phyloP scores from a whole-genome alignment of 2,888 invertebrate genomes.

The Crematogaster levior region DNA sequence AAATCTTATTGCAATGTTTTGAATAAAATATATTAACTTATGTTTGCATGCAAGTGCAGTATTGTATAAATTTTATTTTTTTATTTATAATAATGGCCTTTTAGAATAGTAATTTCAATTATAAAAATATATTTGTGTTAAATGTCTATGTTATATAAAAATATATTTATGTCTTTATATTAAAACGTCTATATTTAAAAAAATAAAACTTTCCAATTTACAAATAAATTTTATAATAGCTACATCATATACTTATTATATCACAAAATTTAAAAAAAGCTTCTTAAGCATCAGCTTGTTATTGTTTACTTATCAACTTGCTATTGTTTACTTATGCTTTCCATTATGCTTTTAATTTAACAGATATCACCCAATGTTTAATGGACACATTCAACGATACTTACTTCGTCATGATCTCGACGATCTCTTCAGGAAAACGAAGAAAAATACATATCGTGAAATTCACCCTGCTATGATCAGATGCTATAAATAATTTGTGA shows the following conservation, averaged over 20 bases:
- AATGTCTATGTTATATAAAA: no score
- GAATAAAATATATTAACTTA: neutral
- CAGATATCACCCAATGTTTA: neutral
- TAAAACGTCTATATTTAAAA: no score
- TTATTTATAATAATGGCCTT: neutral
- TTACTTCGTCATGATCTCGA: slow-evolving; percentile 13
- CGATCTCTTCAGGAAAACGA: slow-evolving; percentile 31
- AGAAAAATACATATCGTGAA: slow-evolving; percentile 36
- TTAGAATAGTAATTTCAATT: no score
- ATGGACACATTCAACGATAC: slow-evolving; percentile 1
- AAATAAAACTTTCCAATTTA: neutral
- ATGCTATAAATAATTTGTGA: slow-evolving; percentile 81
- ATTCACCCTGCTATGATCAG: slow-evolving; percentile 56
- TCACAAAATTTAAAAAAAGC: neutral
- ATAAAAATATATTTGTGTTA: no score
- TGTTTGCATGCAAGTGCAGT: neutral
- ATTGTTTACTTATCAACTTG: neutral
- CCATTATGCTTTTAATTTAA: neutral
- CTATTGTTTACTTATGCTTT: neutral
- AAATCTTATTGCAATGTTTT: neutral
- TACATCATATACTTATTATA: neutral
- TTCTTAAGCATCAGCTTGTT: neutral
- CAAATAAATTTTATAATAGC: neutral
- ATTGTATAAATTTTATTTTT: neutral
- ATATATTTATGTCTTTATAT: no score